Evolutionary conservation across 2,797 vertebrate genomes (phyloP), one percentile per base, ranked within the genome.

Genomic region (Somateria mollissima): DNA sequence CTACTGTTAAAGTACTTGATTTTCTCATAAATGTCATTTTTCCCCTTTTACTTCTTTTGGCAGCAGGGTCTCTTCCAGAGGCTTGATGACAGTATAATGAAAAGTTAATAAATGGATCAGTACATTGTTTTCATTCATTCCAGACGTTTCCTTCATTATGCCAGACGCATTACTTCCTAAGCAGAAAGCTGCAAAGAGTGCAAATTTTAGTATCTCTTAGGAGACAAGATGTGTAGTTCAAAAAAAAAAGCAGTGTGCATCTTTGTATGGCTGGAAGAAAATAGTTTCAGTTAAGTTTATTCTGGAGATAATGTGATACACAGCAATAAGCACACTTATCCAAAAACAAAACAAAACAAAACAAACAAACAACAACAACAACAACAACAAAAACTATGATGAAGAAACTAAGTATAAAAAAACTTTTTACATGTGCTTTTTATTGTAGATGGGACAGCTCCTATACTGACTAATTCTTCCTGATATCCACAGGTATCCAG

Each of bases 61-160:
- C 66, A 87, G 24, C 28, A 37, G 8, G 7, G 4, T 2, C 28
- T 81, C 69, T 94, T 93, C 39, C 32, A 78, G 8, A 45, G 28
- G 2, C 47, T 75, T 89, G 36, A 65, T 67, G 64, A 54, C 27
- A 83, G 7, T 45, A 62, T 45, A 91, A 95, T 32, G 67, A 62
- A 77, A 91, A 90, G 51, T 92, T 96, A 95, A 92, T 92, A 94
- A 94, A 88, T 1, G 32, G 54, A 47, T 69, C 64, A 65, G 30
- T 78, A 76, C 25, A 18, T 21, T 66, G 28, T 60, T 93, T 93
- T 89, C 37, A 8, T 45, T 93, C 89, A 88, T 90, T 72, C 66
- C 17, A 95, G 65, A 54, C 47, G 57, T 91, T 96, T 92, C 47
- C 24, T 89, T 69, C 58, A 85, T 74, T 81, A 77, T 87, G 27